Base-by-base conservation (phyloP, 2,113 vertebrate genomes). In the Apistogramma diplotaenia region DNA sequence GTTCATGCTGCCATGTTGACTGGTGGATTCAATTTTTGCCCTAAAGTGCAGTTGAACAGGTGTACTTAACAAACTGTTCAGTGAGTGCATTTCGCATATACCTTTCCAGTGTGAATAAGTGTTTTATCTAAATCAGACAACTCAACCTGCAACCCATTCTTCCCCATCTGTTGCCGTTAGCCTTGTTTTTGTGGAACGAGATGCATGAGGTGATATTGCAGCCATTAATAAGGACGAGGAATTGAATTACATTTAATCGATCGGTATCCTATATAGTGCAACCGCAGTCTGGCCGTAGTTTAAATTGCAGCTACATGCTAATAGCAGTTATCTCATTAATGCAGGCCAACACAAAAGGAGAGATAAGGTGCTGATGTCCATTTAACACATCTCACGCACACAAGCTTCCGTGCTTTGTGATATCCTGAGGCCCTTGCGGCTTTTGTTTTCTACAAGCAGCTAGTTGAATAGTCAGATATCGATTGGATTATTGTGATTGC, bases 241-340 rank as follows among this genome's bases (percentile, higher is more conserved):
- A 46, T 78, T 80, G 59, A 82, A 87, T 89, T 86, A 74, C 73
- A 85, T 74, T 81, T 85, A 86, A 91, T 91, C 53, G 58, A 92
- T 91, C 53, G 12, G 81, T 89, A 75, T n/a, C n/a, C n/a, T n/a
- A n/a, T 73, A 62, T 80, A 78, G 62, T 73, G 61, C 21, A 13
- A 62, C 8, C 4, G 3, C 33, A 76, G 86, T 85, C 8, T 7
- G 4, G 54, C 67, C 82, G 27, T 62, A 67, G 67, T 79, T 87
- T 84, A 90, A 58, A 87, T 35, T 78, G 84, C 87, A 89, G 87
- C 91, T 91, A 91, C 89, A 91, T 77, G 27, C 59, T 61, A 84
- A 13, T 12, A 2, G 74, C 61, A 91, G 93, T 93, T 85, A 93
- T 55, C 49, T 79, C 46, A 80, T 89, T 87, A 88, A 67, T 62